A percentile compares a stretch with the other conserved stretches of the same genome.
phyloP scores from a whole-genome alignment of 2,888 invertebrate genomes.

The Cybosia mesomella region DNA sequence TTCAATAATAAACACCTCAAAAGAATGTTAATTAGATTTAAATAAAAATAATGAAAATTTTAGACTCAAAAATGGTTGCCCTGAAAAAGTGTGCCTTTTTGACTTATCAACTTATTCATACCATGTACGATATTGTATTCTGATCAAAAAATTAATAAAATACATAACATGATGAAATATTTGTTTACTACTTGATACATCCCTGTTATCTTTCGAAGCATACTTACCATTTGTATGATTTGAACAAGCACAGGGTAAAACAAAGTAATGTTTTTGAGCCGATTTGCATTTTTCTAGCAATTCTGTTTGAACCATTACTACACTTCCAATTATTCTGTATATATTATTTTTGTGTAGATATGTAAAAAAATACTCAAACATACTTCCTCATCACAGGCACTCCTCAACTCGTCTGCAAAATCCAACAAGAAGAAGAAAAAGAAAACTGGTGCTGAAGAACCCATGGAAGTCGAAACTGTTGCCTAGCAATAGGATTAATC shows the following conservation, averaged over 20 bases:
- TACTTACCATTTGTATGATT: slow-evolving; percentile 61
- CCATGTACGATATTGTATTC: background rate
- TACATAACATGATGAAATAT: no score
- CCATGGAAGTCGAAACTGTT: slow-evolving; percentile 88
- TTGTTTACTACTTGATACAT: slow-evolving; percentile 2
- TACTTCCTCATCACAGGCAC: slow-evolving; percentile 78
- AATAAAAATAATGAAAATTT: no score
- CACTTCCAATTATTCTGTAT: slow-evolving; percentile 45
- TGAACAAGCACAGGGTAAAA: slow-evolving; percentile 85
- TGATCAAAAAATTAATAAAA: no score
- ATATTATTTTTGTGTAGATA: background rate
- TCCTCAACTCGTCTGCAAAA: slow-evolving; percentile 93
- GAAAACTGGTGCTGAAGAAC: slow-evolving; percentile 88
- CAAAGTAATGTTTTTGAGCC: slow-evolving; percentile 77
- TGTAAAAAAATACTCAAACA: background rate
- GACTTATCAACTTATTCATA: no score
- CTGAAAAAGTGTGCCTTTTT: no score
- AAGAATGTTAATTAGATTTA: no score
- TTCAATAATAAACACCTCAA: no score
- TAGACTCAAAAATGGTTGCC: no score
- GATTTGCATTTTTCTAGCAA: slow-evolving; percentile 63
- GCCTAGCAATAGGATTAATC: slow-evolving; percentile 67
- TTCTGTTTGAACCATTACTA: slow-evolving; percentile 79
- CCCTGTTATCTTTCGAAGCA: slow-evolving; percentile 82
- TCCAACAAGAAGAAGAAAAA: slow-evolving; percentile 97